Base-by-base conservation (phyloP, 1,140 invertebrate genomes). In the Drosophila yakuba region DNA sequence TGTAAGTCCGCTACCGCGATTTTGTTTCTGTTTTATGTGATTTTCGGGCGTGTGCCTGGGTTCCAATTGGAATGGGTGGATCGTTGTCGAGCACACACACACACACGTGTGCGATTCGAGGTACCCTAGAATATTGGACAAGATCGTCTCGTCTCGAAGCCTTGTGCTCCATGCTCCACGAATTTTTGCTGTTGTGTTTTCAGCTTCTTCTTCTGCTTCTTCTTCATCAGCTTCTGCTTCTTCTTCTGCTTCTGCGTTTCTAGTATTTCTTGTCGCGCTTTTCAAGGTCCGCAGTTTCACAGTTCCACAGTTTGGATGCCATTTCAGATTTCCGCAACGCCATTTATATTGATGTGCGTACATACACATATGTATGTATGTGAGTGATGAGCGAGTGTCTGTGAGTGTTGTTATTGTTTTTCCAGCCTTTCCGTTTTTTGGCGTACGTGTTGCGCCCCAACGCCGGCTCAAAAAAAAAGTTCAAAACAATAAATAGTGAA, bases 321-420 rank as follows among this genome's bases (percentile, higher is more conserved):
- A 47, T 60, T 81, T 55, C 56, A 83, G 79, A 88, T 89, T 83
- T 88, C 83, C 83, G 83, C 83, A 83, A 80, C 84, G 83, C 76
- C 75, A 83, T 89, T 88, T 68, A 77, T 66, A 71, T 69, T 39
- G 36, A 56, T 71, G 32, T 69, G 62, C 39, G 45, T 25, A 25
- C 25, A 25, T 25, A 4, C 25, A 25, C 4, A 25, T 25, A 25
- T 41, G 14, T 52, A 39, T 32, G 28, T 25, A 14, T 52, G 58
- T 38, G 28, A 25, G 43, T 8, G 48, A 12, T 36, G 10, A 23
- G 25, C 32, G 43, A 48, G 47, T 28, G 25, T 50, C 1, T 20
- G 20, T 17, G 17, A 17, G 14, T 35, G 44, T 10, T 35, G 52
- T 62, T 73, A 50, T 74, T 74, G 45, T 62, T 73, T 62, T 38